Conservation (phyloP, 2,888 invertebrate genomes). For the Agrilus cyanescens region DNA sequence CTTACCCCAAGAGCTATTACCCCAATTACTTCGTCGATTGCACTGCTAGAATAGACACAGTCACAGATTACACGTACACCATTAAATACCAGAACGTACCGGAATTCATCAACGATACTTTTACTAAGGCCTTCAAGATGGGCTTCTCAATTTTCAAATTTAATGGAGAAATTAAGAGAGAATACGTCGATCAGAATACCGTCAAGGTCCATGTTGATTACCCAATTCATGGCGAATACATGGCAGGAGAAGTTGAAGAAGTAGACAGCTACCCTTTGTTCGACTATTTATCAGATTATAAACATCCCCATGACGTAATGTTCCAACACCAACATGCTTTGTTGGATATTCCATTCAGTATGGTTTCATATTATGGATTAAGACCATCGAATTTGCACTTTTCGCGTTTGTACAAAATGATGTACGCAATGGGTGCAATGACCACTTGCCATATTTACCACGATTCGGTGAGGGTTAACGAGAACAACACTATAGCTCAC, state of each 20-base stretch:
- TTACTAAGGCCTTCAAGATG: no score
- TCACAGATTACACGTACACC: conserved; percentile 29
- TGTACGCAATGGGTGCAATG: conserved; percentile 19
- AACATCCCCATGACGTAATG: no score
- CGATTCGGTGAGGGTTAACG: conserved; percentile 17
- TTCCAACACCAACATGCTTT: no score
- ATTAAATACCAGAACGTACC: conserved; percentile 10
- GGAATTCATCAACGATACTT: background rate
- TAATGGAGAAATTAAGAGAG: conserved; percentile 9
- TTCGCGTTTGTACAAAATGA: conserved; percentile 14
- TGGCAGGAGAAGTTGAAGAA: conserved; percentile 16
- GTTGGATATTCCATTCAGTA: no score
- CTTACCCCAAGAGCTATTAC: conserved; percentile 16
- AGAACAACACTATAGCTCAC: conserved; percentile 17
- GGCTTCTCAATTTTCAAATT: no score
- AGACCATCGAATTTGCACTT: conserved; percentile 19
- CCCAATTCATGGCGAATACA: conserved; percentile 17
- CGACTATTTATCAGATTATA: no score
- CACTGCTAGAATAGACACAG: conserved; percentile 23
- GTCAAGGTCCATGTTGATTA: conserved; percentile 19
- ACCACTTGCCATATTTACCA: conserved; percentile 24
- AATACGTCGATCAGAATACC: conserved; percentile 17
- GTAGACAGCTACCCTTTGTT: no score
- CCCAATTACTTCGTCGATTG: conserved; percentile 18
- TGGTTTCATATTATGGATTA: conserved; percentile 9